Conservation (phyloP, 2,888 invertebrate genomes). For the Caenorhabditis sinica region DNA sequence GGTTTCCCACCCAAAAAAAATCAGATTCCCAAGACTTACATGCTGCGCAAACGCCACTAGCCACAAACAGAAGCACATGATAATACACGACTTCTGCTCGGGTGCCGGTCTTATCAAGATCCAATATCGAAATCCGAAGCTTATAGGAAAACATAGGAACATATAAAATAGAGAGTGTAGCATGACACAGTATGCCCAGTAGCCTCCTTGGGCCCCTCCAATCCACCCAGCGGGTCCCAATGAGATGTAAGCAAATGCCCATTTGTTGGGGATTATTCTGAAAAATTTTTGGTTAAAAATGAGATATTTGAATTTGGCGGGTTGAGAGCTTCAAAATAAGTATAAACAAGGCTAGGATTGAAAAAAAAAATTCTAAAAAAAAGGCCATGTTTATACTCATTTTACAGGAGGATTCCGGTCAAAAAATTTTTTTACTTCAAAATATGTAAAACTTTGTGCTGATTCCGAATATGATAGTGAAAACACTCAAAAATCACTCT, state of each 20-base stretch:
- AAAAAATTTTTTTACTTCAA: not conserved
- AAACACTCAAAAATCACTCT: no score
- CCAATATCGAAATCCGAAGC: slow-evolving; percentile 77
- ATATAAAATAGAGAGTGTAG: slow-evolving; percentile 76
- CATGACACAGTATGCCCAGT: slow-evolving; percentile 68
- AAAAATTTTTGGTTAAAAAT: not conserved
- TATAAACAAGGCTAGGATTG: not conserved
- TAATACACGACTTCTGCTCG: slow-evolving; percentile 47
- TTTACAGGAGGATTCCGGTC: no score
- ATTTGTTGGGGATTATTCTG: slow-evolving; percentile 77
- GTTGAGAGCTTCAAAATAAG: not conserved
- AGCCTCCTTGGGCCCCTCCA: slow-evolving; percentile 63
- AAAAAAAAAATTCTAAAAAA: no score
- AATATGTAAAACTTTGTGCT: no score
- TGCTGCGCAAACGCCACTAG: slow-evolving; percentile 71
- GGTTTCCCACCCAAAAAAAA: not conserved
- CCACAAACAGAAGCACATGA: slow-evolving; percentile 69
- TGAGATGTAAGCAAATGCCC: slow-evolving; percentile 77
- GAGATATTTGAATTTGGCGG: not conserved
- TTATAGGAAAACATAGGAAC: slow-evolving; percentile 76
- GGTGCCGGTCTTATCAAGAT: slow-evolving; percentile 74
- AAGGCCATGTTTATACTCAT: no score
- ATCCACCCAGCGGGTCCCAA: slow-evolving; percentile 71
- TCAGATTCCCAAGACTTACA: slow-evolving; percentile 47
- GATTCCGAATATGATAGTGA: no score